Conservation (phyloP, 1,140 invertebrate species). For the Drosophila sulfurigaster region DNA sequence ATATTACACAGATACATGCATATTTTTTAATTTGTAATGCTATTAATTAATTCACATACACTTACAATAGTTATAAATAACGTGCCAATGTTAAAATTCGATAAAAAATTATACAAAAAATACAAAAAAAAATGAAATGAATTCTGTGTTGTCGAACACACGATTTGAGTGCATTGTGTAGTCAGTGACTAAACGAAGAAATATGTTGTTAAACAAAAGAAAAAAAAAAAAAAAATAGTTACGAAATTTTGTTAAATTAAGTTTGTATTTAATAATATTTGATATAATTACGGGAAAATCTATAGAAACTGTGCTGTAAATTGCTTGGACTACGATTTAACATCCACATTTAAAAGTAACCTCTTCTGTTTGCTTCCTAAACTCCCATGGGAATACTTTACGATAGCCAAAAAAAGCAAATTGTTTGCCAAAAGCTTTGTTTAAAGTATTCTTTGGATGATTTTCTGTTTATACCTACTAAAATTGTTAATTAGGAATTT, state of each 20-base stretch:
- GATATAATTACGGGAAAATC: slow-evolving; percentile 18
- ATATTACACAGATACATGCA: slow-evolving; percentile 18
- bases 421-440: neutral
- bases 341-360: neutral
- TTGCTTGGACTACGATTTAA: slow-evolving; percentile 22
- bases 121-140: slow-evolving; percentile 28
- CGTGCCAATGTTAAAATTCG: slow-evolving; percentile 72
- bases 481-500: slow-evolving; percentile 15
- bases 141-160: slow-evolving; percentile 34
- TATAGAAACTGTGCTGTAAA: slow-evolving; percentile 19
- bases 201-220: slow-evolving; percentile 46
- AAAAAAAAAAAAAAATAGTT: slow-evolving; percentile 13
- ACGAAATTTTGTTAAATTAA: slow-evolving; percentile 56
- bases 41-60: slow-evolving; percentile 48
- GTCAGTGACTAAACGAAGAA: slow-evolving; percentile 47
- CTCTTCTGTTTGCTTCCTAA: neutral
- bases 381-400: neutral
- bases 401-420: neutral
- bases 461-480: slow-evolving; percentile 21
- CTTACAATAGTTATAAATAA: slow-evolving; percentile 63
- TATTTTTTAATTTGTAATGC: slow-evolving; percentile 37
- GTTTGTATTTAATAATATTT: slow-evolving; percentile 48
- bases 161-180: slow-evolving; percentile 54
- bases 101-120: slow-evolving; percentile 49
- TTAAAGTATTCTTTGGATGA: slow-evolving; percentile 15